Evolutionary conservation across 2,888 invertebrate species (phyloP), one percentile per base, ranked within the genome.

Genomic region (Spisula subtruncata): DNA sequence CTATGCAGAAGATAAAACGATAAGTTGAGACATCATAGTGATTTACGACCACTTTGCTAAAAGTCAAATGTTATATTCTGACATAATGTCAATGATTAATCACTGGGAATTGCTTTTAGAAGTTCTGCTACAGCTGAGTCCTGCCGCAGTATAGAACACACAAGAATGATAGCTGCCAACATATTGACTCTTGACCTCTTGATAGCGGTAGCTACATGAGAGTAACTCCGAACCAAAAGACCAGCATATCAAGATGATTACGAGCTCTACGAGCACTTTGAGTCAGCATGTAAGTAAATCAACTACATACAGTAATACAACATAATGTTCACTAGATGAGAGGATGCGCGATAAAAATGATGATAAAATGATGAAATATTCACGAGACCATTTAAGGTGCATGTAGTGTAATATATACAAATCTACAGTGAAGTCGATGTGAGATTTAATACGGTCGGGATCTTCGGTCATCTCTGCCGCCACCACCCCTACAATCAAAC

Each of bases 391-490:
- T 5, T 41, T 25, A 66, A 25, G 60, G n/a, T 66, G 25, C 60
- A 66, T n/a, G 60, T 66, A 66, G 25, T 51, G 51, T 51, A 41
- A 51, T 66, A 66, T 66, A 66, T 66, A 66, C 60, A 66, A 66
- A 66, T 66, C 60, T 10, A 35, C 16, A 12, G 48, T 29, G 25
- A 25, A 4, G 48, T 35, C 0, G 20, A 46, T 1, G 81, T 20
- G 32, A 32, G 35, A 18, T 60, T 87, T 93, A 95, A 86, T 95
- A 95, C 29, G 95, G 95, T 88, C 94, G 94, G 41, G 94, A 93
- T 92, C 95, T 91, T 86, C 95, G 92, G 87, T 95, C 95, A 80
- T 93, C 94, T 82, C 95, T 83, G 85, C 94, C 94, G 79, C 93
- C 92, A 85, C 85, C 85, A 66, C 54, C 85, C n/a, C 79, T 75